Base-by-base conservation (phyloP, 2,888 invertebrate species). In the Phrixothrix hirtus region DNA sequence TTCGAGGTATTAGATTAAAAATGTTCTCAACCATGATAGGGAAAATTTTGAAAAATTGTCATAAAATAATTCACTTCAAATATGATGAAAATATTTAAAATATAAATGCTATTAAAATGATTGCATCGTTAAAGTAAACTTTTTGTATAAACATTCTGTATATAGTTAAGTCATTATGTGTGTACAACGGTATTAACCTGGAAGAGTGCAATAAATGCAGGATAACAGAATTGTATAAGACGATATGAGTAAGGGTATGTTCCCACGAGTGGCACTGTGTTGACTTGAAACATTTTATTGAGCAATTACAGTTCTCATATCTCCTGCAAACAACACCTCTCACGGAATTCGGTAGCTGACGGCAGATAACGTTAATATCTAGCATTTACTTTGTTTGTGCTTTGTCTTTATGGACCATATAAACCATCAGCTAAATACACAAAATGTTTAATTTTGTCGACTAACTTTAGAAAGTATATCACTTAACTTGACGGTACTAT, bases 341-440 rank as follows among this genome's bases (percentile, higher is more conserved):
- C 54, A 55, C 54, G 54, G 49, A 55, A 55, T 55, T 55, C 54
- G 54, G 54, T 55, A 55, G 54, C 54, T 55, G 41, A 55, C 54
- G 43, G 49, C 25, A 55, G 54, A 55, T 55, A 55, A 55, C 49
- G 48, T 45, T 55, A 55, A 55, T 55, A 55, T 49, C 44, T 48
- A 41, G 54, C 54, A 49, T 55, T 55, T 49, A 41, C 54, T 55
- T 48, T 55, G 54, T 55, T 55, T 55, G 39, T 39, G 34, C 31
- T 54, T 36, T 45, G 54, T 48, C 44, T 55, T 55, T 55, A 55
- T 55, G 21, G 49, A 16, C 31, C 37, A 44, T 45, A 49, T 55
- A 55, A 55, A 55, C 54, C 48, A 53, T 53, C 43, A 53, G 38
- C 47, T 53, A 53, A 53, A 48, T 43, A 48, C 48, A 46, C 34